Evolutionary conservation across 53 echinoderm and acorn worm species (phyloP).

Genomic region (Echinometra lucunter): DNA sequence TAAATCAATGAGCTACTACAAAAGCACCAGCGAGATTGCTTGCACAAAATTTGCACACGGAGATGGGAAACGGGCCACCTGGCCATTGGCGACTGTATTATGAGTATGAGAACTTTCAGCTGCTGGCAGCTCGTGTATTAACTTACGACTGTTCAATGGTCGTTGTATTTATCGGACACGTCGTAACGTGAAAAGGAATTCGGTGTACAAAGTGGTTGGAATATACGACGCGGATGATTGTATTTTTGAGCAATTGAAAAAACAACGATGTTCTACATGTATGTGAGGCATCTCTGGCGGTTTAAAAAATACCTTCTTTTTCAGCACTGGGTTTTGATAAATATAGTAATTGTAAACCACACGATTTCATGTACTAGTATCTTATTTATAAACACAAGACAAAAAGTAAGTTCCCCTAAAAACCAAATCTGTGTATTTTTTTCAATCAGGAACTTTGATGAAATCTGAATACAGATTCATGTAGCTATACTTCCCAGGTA

Average conservation of each 20-base stretch:
- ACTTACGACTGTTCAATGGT: not conserved
- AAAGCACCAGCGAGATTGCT: conserved; percentile 29
- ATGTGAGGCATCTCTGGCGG: no score
- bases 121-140: not conserved
- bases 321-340: no score
- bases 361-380: no score
- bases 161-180: not conserved
- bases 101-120: not conserved
- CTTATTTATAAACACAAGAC: no score
- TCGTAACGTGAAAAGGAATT: not conserved
- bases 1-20: conserved; percentile 56
- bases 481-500: no score
- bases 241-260: not conserved
- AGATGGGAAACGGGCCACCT: not conserved
- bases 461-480: no score
- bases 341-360: no score
- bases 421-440: no score
- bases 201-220: not conserved
- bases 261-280: not conserved
- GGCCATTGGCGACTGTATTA: not conserved
- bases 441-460: no score
- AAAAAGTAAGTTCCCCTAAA: no score
- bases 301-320: no score
- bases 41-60: not conserved
- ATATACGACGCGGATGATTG: not conserved